Conservation (phyloP, 2,888 invertebrate genomes). For the Branchipolynoe longqiensis region DNA sequence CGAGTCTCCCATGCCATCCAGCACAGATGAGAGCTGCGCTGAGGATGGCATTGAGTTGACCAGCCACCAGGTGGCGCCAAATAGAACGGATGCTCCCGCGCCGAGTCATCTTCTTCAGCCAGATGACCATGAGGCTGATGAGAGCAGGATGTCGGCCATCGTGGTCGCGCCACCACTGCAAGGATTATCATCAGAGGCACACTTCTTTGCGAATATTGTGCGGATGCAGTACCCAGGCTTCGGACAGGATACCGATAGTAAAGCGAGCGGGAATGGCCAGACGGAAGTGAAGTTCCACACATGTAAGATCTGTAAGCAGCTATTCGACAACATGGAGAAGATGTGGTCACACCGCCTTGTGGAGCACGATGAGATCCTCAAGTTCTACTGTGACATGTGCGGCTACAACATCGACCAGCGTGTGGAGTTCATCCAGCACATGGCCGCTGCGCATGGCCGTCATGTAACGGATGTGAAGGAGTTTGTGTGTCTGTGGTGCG, state of each 20-base stretch:
- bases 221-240: constrained; percentile 56
- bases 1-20: constrained; percentile 22
- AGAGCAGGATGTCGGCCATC: constrained; percentile 18
- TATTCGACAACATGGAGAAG: constrained; percentile 59
- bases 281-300: constrained; percentile 38
- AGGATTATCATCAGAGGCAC: constrained; percentile 23
- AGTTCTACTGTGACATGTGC: constrained; percentile 64
- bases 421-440: constrained; percentile 63
- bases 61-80: not conserved
- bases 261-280: not conserved
- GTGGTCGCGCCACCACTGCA: constrained; percentile 4
- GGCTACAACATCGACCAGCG: constrained; percentile 53
- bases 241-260: not conserved
- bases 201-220: constrained; percentile 64
- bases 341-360: constrained; percentile 64
- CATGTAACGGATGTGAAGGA: constrained; percentile 62
- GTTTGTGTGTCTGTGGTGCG: constrained; percentile 64
- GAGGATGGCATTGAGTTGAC: constrained; percentile 28
- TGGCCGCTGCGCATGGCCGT: constrained; percentile 63
- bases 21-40: constrained; percentile 31
- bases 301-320: constrained; percentile 61
- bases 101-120: not conserved
- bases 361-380: constrained; percentile 57
- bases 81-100: not conserved
- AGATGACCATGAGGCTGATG: constrained; percentile 31